Evolutionary conservation across 2,888 invertebrate genomes (phyloP).

Genomic region (Hemicrepidius hirtus): DNA sequence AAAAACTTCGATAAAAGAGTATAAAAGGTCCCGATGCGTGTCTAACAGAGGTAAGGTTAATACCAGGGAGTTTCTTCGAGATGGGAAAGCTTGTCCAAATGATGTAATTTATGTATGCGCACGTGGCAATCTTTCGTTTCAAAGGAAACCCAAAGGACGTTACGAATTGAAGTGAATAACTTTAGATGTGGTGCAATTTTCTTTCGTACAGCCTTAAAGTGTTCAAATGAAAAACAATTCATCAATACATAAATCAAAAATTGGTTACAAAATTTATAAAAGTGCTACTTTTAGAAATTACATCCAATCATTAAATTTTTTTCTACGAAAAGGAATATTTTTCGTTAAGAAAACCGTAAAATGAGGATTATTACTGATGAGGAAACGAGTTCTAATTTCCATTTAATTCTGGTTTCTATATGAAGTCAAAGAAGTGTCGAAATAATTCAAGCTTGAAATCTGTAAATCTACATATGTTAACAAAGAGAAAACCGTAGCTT

Average conservation of each 20-base stretch:
- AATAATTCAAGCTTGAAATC: not conserved
- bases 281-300: no score
- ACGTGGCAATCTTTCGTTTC: slow-evolving; percentile 31
- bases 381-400: no score
- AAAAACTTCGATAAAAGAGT: slow-evolving; percentile 47
- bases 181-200: slow-evolving; percentile 7
- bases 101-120: slow-evolving; percentile 42
- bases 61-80: slow-evolving; percentile 39
- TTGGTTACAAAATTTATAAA: no score
- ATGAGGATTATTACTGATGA: no score
- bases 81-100: slow-evolving; percentile 39
- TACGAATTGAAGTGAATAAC: slow-evolving; percentile 18
- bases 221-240: not conserved
- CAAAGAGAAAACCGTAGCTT: slow-evolving; percentile 6
- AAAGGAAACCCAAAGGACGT: slow-evolving; percentile 20
- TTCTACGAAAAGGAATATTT: no score
- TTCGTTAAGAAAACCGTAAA: no score
- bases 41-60: slow-evolving; percentile 44
- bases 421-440: no score
- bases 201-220: not conserved
- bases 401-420: no score
- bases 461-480: not conserved
- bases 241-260: no score
- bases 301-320: no score
- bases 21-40: slow-evolving; percentile 46